A percentile compares a stretch with the other conserved stretches of the same genome.
phyloP scores from a whole-genome alignment of 2,113 vertebrate species.

The Natator depressus region DNA sequence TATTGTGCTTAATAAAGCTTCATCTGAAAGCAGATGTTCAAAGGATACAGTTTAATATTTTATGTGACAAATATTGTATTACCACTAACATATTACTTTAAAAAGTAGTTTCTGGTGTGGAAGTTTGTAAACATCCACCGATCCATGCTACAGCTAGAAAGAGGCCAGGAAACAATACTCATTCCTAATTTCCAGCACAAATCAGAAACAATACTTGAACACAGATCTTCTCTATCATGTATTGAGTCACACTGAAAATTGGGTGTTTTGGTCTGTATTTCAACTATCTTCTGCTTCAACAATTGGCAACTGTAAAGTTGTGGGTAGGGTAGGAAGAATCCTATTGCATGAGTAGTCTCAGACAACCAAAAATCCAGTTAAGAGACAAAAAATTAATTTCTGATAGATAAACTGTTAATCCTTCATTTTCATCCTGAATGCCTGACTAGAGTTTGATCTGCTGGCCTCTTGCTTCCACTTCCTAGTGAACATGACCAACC shows the following conservation, averaged over 20 bases:
- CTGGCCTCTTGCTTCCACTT: neutral
- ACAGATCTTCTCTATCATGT: neutral
- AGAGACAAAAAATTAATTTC: neutral
- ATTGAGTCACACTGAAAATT: neutral
- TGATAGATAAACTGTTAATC: rapidly evolving
- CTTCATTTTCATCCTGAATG: neutral
- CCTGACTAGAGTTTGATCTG: neutral
- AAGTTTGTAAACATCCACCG: neutral
- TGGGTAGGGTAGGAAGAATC: neutral
- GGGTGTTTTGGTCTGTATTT: neutral
- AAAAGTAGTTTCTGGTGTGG: neutral
- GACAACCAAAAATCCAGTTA: neutral
- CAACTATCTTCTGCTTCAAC: neutral
- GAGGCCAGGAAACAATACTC: neutral
- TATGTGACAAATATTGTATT: neutral
- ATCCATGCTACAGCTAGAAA: neutral
- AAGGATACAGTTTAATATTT: neutral
- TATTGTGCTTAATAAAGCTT: neutral
- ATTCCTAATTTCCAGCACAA: neutral
- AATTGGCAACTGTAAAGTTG: neutral
- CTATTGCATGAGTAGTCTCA: rapidly evolving
- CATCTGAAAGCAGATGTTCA: neutral
- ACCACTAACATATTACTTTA: neutral
- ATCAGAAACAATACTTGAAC: neutral
- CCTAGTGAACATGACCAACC: neutral